Conservation (phyloP, 2,113 vertebrate species). For the Sialia sialis region DNA sequence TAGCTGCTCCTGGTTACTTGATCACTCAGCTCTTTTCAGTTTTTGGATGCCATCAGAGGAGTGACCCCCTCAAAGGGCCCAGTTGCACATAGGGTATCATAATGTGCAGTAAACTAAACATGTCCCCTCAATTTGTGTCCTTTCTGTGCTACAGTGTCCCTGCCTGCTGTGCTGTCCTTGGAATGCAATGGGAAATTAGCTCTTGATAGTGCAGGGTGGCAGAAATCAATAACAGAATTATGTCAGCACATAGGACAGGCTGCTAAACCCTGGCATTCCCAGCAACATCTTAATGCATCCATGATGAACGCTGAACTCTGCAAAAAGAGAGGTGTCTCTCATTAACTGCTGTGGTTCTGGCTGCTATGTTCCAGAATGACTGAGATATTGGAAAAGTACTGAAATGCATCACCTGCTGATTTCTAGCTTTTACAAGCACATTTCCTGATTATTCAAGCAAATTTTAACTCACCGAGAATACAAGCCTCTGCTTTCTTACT, state of each 20-base stretch:
- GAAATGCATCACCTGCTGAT: constrained; percentile 21
- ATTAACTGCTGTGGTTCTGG: not conserved
- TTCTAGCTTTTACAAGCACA: constrained; percentile 6
- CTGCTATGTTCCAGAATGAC: not conserved
- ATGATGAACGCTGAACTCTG: not conserved
- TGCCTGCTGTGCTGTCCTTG: constrained; percentile 13
- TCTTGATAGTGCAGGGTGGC: not conserved
- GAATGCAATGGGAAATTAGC: constrained; percentile 38
- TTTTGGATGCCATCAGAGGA: not conserved
- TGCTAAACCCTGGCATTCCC: not conserved
- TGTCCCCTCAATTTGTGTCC: not conserved
- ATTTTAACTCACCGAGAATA: not conserved
- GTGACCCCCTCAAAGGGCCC: not conserved
- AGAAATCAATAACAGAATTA: constrained; percentile 59
- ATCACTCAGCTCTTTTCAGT: not conserved
- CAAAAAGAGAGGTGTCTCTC: not conserved
- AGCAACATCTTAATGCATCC: not conserved
- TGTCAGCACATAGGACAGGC: not conserved
- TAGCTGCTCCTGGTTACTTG: not conserved
- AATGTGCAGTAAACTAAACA: not conserved
- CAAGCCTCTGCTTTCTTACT: not conserved
- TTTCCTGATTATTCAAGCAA: constrained; percentile 13
- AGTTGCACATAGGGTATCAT: not conserved
- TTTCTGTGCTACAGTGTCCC: not conserved
- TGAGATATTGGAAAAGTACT: constrained; percentile 2